A percentile compares a stretch with the other conserved stretches of the same genome.
These are phyloP conservation scores for Opisthocomus hoazin DNA, from an alignment of 2,113 vertebrate genomes.

Conservation along the genomic window DNA sequence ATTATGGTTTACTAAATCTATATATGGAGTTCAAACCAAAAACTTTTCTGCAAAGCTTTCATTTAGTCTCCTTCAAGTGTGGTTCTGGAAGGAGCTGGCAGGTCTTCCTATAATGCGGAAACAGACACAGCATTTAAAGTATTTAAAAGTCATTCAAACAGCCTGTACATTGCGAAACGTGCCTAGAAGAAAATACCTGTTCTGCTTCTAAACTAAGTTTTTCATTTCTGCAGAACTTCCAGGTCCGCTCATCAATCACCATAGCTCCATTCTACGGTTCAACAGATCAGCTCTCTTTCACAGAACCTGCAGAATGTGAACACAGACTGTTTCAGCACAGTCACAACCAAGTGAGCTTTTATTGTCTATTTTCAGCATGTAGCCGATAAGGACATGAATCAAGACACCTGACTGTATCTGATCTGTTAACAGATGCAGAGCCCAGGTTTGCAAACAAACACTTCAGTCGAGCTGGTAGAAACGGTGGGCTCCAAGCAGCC, in stretches of 20 bases:
- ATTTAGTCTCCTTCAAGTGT: slow-evolving; percentile 72
- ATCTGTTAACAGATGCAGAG: neutral
- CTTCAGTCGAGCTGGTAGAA: neutral
- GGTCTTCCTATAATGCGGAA: slow-evolving; percentile 65
- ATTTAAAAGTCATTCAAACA: slow-evolving; percentile 58
- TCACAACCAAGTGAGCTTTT: neutral
- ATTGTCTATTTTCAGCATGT: neutral
- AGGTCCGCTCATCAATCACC: neutral
- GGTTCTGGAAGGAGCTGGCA: slow-evolving; percentile 59
- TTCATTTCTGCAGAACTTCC: neutral
- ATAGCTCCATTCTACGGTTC: neutral
- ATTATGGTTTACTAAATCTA: slow-evolving; percentile 74
- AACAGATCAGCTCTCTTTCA: neutral
- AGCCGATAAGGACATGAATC: neutral
- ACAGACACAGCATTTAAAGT: slow-evolving; percentile 72
- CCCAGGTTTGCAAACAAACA: neutral
- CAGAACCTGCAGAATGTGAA: neutral
- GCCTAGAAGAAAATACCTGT: slow-evolving; percentile 30
- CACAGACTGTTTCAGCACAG: neutral
- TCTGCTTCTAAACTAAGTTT: neutral
- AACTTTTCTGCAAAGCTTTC: slow-evolving; percentile 73
- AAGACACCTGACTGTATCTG: neutral
- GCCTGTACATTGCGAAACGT: slow-evolving; percentile 37
- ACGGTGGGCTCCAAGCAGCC: neutral
- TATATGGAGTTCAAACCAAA: slow-evolving; percentile 75